These are phyloP conservation scores for Poicephalus meyeri DNA, from an alignment of 2,113 vertebrate species.

Conservation along the genomic window DNA sequence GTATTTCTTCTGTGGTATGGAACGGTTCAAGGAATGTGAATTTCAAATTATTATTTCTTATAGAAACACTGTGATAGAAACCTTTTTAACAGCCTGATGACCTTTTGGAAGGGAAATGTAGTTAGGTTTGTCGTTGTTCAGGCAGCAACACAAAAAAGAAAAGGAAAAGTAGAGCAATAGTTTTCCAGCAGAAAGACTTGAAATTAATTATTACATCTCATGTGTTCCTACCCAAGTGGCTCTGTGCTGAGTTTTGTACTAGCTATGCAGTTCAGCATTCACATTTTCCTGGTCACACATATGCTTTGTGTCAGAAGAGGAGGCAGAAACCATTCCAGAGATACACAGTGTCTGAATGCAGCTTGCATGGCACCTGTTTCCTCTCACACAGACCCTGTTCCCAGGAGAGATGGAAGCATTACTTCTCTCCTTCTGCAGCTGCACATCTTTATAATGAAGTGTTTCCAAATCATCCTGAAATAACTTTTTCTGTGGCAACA, in stretches of 20 bases:
- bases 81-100: not conserved
- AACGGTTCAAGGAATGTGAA: not conserved
- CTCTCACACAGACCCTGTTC: not conserved
- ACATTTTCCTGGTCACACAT: not conserved
- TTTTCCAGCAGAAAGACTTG: not conserved
- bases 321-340: not conserved
- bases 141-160: not conserved
- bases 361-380: not conserved
- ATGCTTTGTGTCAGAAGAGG: not conserved
- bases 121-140: not conserved
- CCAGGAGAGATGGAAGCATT: not conserved
- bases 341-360: not conserved
- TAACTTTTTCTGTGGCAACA: not conserved
- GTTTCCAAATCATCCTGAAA: not conserved
- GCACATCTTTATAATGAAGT: not conserved
- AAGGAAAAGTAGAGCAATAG: not conserved
- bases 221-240: not conserved
- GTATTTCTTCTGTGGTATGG: not conserved
- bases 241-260: not conserved
- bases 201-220: not conserved
- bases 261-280: not conserved
- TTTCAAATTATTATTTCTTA: not conserved
- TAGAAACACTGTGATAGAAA: not conserved
- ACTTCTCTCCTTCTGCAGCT: not conserved
- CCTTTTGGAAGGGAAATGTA: not conserved